Percentiles rank a stretch among this genome's conserved stretches.
phyloP scores from a whole-genome alignment of 2,888 invertebrate species.

The Druceiella hillmani region DNA sequence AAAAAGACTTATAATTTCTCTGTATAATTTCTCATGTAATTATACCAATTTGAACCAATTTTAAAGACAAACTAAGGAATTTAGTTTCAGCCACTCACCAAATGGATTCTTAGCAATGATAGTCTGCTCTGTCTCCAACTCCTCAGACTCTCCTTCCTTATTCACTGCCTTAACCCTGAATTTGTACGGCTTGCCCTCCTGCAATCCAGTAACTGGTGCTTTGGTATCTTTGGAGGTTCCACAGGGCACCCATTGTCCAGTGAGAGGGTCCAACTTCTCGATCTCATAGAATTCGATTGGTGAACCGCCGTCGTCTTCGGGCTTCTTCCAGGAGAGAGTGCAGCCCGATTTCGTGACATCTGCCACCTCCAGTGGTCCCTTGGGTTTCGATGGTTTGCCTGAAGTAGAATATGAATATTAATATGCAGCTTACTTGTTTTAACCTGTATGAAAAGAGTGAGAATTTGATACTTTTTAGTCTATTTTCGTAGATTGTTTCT shows the following conservation, averaged over 20 bases:
- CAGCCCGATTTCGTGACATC: slow-evolving; percentile 91
- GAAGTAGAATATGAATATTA: slow-evolving; percentile 3
- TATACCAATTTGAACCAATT: too few relatives aligned
- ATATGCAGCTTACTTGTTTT: too few relatives aligned
- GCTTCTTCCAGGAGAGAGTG: slow-evolving; percentile 88
- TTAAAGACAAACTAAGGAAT: too few relatives aligned
- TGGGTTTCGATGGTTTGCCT: slow-evolving; percentile 72
- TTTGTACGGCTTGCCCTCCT: slow-evolving; percentile 95
- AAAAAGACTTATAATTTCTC: too few relatives aligned
- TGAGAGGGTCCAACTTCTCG: slow-evolving; percentile 89
- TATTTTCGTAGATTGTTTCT: too few relatives aligned
- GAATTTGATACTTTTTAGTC: too few relatives aligned
- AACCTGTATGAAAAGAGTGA: too few relatives aligned
- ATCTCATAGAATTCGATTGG: slow-evolving; percentile 94
- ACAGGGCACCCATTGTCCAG: slow-evolving; percentile 91
- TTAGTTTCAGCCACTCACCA: slow-evolving; percentile 54
- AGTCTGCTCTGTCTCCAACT: slow-evolving; percentile 86
- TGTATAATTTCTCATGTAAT: too few relatives aligned
- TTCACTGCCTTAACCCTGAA: slow-evolving; percentile 98
- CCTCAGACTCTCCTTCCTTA: slow-evolving; percentile 97
- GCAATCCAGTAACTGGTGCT: slow-evolving; percentile 70
- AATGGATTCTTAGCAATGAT: slow-evolving; percentile 99
- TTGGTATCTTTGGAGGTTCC: slow-evolving; percentile 83
- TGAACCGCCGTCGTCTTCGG: slow-evolving; percentile 92
- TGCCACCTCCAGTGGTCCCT: slow-evolving; percentile 83